Evolutionary conservation across 2,113 vertebrate species (phyloP), one percentile per base, ranked within the genome.

Genomic region (Scartelaos histophorus): DNA sequence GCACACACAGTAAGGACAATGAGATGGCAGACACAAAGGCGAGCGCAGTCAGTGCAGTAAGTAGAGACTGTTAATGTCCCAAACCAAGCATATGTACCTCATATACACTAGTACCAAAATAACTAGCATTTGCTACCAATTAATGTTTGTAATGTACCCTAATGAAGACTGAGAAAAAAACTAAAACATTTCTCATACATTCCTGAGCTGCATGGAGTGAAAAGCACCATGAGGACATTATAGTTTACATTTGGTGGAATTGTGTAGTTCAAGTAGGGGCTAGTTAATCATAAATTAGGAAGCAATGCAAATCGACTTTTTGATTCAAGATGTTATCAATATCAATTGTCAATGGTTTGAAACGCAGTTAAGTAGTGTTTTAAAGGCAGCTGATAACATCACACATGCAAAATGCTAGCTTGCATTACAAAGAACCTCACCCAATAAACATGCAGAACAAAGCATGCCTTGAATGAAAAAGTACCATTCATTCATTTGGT

Each of bases 401-500:
- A 60, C 67, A 47, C 34, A 35, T 66, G 80, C 45, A 70, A 69
- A 49, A 79, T 73, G 22, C 35, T 17, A 58, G 46, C 54, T 64
- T 0, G 46, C 49, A 60, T 1, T 2, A 74, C 16, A 25, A 65
- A 67, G 25, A 60, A 58, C 6, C 22, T 15, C 53, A 73, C 15
- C 38, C 45, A 45, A 21, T n/a, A 70, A 70, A 57, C 60, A 71
- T 35, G 67, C 69, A 57, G 61, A 47, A 7, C 35, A 73, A 19
- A 70, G 4, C 25, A 66, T 13, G 12, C 45, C 11, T 47, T 76
- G 67, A 53, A 61, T 65, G 46, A 29, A 51, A 53, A 47, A 5
- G 13, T 13, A 47, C 2, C 13, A 47, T 13, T 3, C 12, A 47
- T 47, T 47, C 46, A 47, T 47, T 47, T 47, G 0, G 61, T 69